These are phyloP conservation scores for Diglossa cyanea DNA, from an alignment of 2,797 vertebrate species.

Conservation along the genomic window DNA sequence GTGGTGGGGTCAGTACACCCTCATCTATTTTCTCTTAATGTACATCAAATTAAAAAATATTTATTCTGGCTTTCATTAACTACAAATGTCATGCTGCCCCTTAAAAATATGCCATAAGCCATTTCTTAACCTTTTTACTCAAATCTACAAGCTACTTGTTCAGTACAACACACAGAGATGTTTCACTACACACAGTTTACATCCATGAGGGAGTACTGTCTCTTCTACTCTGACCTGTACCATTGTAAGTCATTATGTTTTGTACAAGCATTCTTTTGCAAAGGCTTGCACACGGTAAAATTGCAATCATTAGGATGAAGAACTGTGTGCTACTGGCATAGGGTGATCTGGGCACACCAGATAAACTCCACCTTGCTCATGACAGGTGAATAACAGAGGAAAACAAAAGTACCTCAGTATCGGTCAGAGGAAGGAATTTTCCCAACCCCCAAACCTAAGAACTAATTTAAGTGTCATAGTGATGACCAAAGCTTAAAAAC, in stretches of 20 bases:
- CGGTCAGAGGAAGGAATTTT: neutral
- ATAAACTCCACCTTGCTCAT: neutral
- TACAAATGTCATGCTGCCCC: neutral
- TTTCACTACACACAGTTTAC: neutral
- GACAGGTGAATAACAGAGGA: neutral
- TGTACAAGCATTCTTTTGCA: neutral
- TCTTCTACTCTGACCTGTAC: neutral
- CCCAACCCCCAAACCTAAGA: neutral
- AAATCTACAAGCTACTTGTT: neutral
- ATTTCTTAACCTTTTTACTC: neutral
- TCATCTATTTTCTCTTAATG: conserved; percentile 64
- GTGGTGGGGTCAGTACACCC: conserved; percentile 50
- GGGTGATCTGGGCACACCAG: neutral
- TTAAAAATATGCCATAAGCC: neutral
- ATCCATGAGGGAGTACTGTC: neutral
- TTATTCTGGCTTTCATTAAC: conserved; percentile 40
- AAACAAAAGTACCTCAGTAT: neutral
- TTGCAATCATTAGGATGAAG: neutral
- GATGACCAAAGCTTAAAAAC: neutral
- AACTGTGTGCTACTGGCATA: neutral
- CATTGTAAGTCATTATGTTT: neutral
- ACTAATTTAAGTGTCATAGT: neutral
- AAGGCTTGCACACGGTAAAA: neutral
- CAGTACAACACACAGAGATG: neutral
- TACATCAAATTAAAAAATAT: conserved; percentile 9